Evolutionary conservation across 23 tunicate genomes (phyloP).

Genomic region (Pegea sp.): DNA sequence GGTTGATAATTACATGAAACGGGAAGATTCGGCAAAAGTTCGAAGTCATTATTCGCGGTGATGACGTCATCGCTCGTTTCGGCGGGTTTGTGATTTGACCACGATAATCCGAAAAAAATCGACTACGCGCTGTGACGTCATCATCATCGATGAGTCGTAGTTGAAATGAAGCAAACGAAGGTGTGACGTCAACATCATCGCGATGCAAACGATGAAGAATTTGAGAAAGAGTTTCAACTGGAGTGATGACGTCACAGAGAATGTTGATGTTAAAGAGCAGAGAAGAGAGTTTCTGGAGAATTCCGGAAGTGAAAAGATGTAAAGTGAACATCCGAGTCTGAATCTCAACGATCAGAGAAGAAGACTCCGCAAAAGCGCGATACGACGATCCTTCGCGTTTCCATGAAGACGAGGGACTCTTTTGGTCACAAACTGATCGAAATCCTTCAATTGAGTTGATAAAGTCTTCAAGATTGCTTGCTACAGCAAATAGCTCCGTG

Average conservation of each 20-base stretch:
- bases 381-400: too few relatives aligned
- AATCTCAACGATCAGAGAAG: slow-evolving; percentile 1
- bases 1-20: slow-evolving; percentile 45
- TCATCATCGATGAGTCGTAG: background rate
- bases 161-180: too few relatives aligned
- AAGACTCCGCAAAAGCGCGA: background rate
- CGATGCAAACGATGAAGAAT: slow-evolving; percentile 3
- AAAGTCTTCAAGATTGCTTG: slow-evolving; percentile 14
- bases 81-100: background rate
- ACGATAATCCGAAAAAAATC: background rate
- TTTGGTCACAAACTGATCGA: too few relatives aligned
- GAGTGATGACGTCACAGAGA: slow-evolving; percentile 6
- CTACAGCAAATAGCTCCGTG: background rate
- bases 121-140: background rate
- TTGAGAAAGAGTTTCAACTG: slow-evolving; percentile 7
- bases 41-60: slow-evolving; percentile 10
- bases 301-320: slow-evolving; percentile 9
- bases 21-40: slow-evolving; percentile 72
- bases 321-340: slow-evolving; percentile 5
- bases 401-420: too few relatives aligned
- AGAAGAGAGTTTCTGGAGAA: slow-evolving; percentile 8
- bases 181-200: background rate
- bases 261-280: slow-evolving; percentile 10
- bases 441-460: slow-evolving; percentile 34
- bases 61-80: too few relatives aligned